Percentiles rank a stretch among this genome's conserved stretches.
Conservation (phyloP, 2,113 vertebrate species). For the Gopherus evgoodei region DNA sequence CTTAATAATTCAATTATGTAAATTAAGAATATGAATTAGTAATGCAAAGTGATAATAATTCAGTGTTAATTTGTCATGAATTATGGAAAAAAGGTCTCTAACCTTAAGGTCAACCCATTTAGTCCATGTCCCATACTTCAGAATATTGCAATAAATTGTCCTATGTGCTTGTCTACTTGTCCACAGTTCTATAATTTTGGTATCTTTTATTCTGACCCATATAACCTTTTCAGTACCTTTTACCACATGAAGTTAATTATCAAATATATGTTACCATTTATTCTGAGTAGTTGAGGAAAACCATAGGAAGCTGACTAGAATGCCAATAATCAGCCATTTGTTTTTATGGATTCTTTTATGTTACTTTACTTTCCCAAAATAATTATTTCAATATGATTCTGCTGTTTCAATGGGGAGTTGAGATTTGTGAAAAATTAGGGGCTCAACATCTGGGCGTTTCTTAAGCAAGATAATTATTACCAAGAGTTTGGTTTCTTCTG, state of each 20-base stretch:
- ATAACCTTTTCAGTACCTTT: constrained; percentile 29
- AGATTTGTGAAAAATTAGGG: not conserved
- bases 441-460: not conserved
- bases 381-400: not conserved
- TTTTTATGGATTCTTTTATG: constrained; percentile 14
- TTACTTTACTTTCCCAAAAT: not conserved
- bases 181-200: not conserved
- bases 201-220: not conserved
- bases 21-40: constrained; percentile 24
- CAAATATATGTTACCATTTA: constrained; percentile 33
- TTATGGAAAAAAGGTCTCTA: not conserved
- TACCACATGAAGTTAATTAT: not conserved
- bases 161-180: not conserved
- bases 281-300: constrained; percentile 3
- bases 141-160: constrained; percentile 30
- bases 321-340: not conserved
- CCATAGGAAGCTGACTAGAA: constrained; percentile 1
- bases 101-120: constrained; percentile 1
- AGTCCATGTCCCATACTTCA: not conserved
- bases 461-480: constrained; percentile 10
- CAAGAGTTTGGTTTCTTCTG: constrained; percentile 11
- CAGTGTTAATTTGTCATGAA: constrained; percentile 9
- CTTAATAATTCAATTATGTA: constrained; percentile 25
- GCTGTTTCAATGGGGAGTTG: not conserved
- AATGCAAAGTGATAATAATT: constrained; percentile 38